Evolutionary conservation across 2,888 invertebrate species (phyloP).

Genomic region (Acronicta psi): DNA sequence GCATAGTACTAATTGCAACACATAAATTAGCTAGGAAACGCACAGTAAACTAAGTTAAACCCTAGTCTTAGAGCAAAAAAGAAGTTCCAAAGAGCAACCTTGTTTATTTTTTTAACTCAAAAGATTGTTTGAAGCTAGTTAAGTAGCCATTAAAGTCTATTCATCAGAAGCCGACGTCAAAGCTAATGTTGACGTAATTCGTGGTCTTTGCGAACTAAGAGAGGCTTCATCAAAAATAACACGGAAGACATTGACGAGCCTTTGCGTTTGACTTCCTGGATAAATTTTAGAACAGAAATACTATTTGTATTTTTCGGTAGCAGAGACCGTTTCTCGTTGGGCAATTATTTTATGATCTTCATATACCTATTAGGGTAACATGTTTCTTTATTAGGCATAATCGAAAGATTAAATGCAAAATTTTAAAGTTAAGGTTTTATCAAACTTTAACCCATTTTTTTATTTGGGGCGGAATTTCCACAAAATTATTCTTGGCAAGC

Average conservation of each 20-base stretch:
- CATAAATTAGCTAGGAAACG: conserved; percentile 40
- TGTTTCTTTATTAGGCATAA: too few species aligned
- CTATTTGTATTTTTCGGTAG: not conserved
- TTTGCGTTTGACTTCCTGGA: conserved; percentile 11
- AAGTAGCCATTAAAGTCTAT: conserved; percentile 44
- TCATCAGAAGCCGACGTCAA: conserved; percentile 29
- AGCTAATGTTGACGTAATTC: conserved; percentile 27
- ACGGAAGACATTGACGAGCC: conserved; percentile 22
- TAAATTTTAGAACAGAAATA: not conserved
- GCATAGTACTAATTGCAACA: conserved; percentile 14
- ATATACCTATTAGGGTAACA: too few species aligned
- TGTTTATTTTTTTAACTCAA: conserved; percentile 40
- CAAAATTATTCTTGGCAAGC: too few species aligned
- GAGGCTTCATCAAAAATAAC: conserved; percentile 13
- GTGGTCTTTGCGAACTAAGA: conserved; percentile 3
- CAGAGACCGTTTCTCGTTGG: not conserved
- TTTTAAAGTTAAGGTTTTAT: too few species aligned
- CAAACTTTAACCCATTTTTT: too few species aligned
- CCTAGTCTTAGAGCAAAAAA: conserved; percentile 19
- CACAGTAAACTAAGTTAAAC: conserved; percentile 25
- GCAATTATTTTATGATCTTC: too few species aligned
- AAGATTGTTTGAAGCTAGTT: conserved; percentile 36
- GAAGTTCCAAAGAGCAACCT: conserved; percentile 12
- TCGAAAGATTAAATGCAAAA: too few species aligned
- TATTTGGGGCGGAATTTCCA: too few species aligned